These are phyloP conservation scores for Druon quercuslanigerum DNA, from an alignment of 1,140 invertebrate species.

Conservation along the genomic window DNA sequence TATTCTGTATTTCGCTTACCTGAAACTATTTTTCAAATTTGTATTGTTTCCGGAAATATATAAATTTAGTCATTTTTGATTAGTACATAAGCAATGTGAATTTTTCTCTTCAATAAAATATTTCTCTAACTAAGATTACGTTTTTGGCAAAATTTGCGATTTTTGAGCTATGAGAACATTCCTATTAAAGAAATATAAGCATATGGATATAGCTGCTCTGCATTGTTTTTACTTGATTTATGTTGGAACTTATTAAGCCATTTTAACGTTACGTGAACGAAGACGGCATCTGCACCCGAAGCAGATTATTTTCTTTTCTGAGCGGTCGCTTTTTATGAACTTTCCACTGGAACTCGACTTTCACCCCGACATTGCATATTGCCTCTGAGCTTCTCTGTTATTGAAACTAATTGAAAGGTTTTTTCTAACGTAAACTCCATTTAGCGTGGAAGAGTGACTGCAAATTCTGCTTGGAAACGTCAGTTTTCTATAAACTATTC, in stretches of 20 bases:
- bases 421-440: background rate
- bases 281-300: background rate
- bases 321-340: constrained; percentile 6
- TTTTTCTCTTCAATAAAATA: too few relatives aligned
- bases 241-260: background rate
- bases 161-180: background rate
- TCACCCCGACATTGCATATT: background rate
- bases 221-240: background rate
- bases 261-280: constrained; percentile 3
- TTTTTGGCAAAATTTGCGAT: background rate
- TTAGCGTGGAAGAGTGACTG: background rate
- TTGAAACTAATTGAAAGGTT: constrained; percentile 9
- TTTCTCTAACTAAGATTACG: background rate
- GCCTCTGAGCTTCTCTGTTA: constrained; percentile 24
- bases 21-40: too few relatives aligned
- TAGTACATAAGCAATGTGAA: too few relatives aligned
- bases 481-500: background rate
- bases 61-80: too few relatives aligned
- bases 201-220: background rate
- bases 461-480: background rate
- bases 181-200: background rate
- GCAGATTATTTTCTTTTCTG: constrained; percentile 24
- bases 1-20: too few relatives aligned
- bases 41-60: too few relatives aligned
- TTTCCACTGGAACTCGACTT: background rate